Conservation (phyloP, 2,113 vertebrate genomes). For the Lynx canadensis region DNA sequence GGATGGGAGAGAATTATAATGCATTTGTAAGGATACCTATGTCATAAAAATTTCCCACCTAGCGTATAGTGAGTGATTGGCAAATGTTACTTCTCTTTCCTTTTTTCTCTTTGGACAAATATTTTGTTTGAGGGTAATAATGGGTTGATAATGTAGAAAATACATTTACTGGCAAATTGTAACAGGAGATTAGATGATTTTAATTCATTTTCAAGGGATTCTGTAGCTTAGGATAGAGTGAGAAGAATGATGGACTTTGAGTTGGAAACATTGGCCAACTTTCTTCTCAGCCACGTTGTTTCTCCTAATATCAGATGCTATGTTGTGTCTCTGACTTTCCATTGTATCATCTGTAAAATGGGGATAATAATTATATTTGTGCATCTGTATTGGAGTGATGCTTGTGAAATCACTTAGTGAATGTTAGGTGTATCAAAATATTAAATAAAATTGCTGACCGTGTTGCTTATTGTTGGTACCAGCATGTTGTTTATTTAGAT, state of each 20-base stretch:
- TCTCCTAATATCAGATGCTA: neutral
- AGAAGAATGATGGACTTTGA: neutral
- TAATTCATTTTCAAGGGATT: neutral
- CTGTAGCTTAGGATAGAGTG: neutral
- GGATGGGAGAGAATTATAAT: neutral
- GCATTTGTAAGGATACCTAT: neutral
- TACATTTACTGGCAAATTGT: neutral
- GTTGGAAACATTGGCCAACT: neutral
- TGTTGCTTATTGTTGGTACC: neutral
- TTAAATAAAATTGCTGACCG: neutral
- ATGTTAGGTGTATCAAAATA: neutral
- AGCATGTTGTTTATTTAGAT: neutral
- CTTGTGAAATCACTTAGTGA: neutral
- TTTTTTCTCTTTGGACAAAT: neutral
- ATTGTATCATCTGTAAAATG: neutral
- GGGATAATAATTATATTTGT: neutral
- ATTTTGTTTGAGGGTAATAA: neutral
- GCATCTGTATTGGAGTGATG: neutral
- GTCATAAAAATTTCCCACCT: neutral
- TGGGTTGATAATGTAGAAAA: neutral
- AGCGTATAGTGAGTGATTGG: neutral
- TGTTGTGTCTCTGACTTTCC: rapidly evolving
- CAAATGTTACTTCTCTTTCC: neutral
- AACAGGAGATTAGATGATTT: neutral
- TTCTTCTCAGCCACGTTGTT: neutral